A percentile compares a stretch with the other conserved stretches of the same genome.
These are phyloP conservation scores for Dryomyza anilis DNA, from an alignment of 2,888 invertebrate genomes.

Conservation along the genomic window DNA sequence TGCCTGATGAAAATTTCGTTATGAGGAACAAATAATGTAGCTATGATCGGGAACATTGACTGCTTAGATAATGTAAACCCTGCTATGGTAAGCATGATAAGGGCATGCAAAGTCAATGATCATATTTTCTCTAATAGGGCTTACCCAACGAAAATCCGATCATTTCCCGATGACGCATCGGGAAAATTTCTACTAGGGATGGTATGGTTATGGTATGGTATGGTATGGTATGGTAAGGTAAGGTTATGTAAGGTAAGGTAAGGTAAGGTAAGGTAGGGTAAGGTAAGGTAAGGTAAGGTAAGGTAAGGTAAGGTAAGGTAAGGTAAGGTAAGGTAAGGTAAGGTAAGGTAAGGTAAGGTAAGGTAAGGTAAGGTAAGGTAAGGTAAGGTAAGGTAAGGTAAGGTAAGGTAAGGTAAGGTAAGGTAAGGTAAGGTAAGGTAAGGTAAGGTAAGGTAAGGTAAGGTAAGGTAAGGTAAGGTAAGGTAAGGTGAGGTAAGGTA, in stretches of 20 bases:
- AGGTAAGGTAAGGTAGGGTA: slow-evolving; percentile 15
- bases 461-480: slow-evolving; percentile 10
- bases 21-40: too few species aligned
- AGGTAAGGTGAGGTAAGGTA: slow-evolving; percentile 11
- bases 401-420: slow-evolving; percentile 12
- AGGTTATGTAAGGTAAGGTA: too few species aligned
- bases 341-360: not conserved
- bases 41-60: too few species aligned
- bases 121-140: too few species aligned
- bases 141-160: too few species aligned
- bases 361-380: slow-evolving; percentile 11
- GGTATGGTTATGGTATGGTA: slow-evolving; percentile 10
- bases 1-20: too few species aligned
- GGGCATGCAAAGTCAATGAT: too few species aligned
- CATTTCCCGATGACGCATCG: too few species aligned
- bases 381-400: slow-evolving; percentile 14
- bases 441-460: slow-evolving; percentile 17
- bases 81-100: too few species aligned
- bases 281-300: slow-evolving; percentile 14
- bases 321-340: too few species aligned
- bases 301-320: slow-evolving; percentile 17
- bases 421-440: slow-evolving; percentile 13
- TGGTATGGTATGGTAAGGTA: slow-evolving; percentile 12
- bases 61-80: too few species aligned
- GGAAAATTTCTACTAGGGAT: too few species aligned